Base-by-base conservation (phyloP, 2,113 vertebrate species). In the Progne subis region DNA sequence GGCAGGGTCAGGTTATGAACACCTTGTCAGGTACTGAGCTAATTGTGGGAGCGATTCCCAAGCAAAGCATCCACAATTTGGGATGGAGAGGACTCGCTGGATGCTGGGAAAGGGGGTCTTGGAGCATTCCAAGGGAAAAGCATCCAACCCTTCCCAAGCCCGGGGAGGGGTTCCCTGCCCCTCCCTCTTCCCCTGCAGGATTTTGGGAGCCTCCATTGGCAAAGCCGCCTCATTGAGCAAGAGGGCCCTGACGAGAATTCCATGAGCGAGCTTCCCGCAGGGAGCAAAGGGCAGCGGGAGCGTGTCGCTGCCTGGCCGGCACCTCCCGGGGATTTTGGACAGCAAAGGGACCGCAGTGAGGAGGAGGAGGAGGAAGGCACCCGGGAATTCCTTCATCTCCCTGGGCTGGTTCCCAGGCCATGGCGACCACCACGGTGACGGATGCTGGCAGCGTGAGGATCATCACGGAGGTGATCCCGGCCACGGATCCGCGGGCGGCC, bases 381-480 rank as follows among this genome's bases (percentile, higher is more conserved):
- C 56, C 9, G 55, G 55, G 79, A 37, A 47, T 31, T 17, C 75
- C 60, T 18, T 18, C 75, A 32, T 15, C 43, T 53, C 13, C 23
- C 57, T 6, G 1, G 5, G 19, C 49, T 52, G 1, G 0, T 6
- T 55, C 55, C 64, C 34, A 31, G 69, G 65, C 74, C 63, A 97
- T 97, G 97, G 95, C 95, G 0, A 16, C 92, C 90, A 79, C 68
- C 75, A 41, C 92, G 0, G 93, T 96, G 82, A 95, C 90, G 0
- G 95, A 97, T 0, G 52, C 84, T 0, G 86, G 83, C 3, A 82
- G 70, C 0, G 41, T 97, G 68, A 94, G 92, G 90, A 94, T 97
- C 83, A 74, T 97, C 96, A 96, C 96, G 0, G 95, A 97, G 74
- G 86, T 97, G 29, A 70, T 97, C 88, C 57, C 86, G 0, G 90